Evolutionary conservation across 2,113 vertebrate species (phyloP).

Genomic region (Oncorhynchus keta): DNA sequence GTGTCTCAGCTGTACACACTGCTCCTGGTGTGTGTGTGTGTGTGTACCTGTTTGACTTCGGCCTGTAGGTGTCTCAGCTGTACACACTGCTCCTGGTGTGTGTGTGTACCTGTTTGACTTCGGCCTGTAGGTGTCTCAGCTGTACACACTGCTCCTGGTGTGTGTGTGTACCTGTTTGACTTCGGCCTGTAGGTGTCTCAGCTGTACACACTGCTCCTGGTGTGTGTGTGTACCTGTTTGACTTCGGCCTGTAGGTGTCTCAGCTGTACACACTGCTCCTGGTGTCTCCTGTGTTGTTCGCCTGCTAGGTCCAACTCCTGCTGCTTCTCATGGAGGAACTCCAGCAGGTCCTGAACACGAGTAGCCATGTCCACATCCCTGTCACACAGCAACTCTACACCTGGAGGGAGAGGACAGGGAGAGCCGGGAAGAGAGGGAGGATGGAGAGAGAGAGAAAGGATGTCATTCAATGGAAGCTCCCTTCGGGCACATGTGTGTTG

Average conservation of each 20-base stretch:
- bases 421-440: background rate
- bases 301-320: slow-evolving; percentile 91
- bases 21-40: slow-evolving; percentile 81
- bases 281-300: slow-evolving; percentile 92
- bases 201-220: too few species aligned
- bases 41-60: slow-evolving; percentile 84
- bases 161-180: slow-evolving; percentile 80
- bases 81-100: slow-evolving; percentile 94
- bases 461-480: background rate
- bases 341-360: slow-evolving; percentile 92
- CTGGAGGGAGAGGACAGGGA: slow-evolving; percentile 57
- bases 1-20: slow-evolving; percentile 96
- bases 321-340: slow-evolving; percentile 98
- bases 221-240: slow-evolving; percentile 73
- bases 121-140: slow-evolving; percentile 94
- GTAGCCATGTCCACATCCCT: slow-evolving; percentile 97
- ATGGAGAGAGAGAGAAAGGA: background rate
- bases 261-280: slow-evolving; percentile 97
- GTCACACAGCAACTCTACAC: slow-evolving; percentile 94
- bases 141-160: slow-evolving; percentile 98
- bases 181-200: slow-evolving; percentile 93
- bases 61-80: slow-evolving; percentile 97
- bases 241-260: slow-evolving; percentile 97
- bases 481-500: background rate
- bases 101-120: slow-evolving; percentile 83